Base-by-base conservation (phyloP, 1,140 invertebrate genomes). In the Brachionus manjavacas region DNA sequence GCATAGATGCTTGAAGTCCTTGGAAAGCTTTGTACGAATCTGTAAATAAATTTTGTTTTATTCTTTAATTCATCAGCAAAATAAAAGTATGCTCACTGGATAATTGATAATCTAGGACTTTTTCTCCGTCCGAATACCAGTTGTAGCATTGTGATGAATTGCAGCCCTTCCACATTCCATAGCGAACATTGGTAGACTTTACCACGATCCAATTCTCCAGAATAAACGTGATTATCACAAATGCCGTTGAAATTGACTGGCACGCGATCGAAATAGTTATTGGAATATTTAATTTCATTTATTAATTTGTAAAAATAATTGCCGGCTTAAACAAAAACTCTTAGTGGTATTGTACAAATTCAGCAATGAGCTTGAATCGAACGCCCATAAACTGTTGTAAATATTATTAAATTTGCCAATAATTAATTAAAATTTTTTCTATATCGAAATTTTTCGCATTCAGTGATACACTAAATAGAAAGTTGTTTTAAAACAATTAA, bases 241-340 rank as follows among this genome's bases (percentile, higher is more conserved):
- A 43, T 68, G 64, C 79, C 23, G 64, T 14, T 46, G 79, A 64
- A 12, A 81, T 46, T 9, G 49, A 60, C 23, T 35, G 79, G 64
- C 79, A 64, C 14, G 52, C 79, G 23, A 68, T 68, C 20, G 79
- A 52, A 11, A 81, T 43, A 55, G 39, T 81, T 25, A 81, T 41
- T 35, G 64, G 79, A 14, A 81, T 81, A 43, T 46, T 68, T 39
- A 64, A 64, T 81, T 64, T 81, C 79, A 81, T 81, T 60, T 39
- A 60, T 49, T 12, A 55, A 9, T 20, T 78, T 49, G 14, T 49
- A n/a, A 74, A 28, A 74, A 41, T 12, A 20, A 78, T 14, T 28
- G 12, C 7, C 52, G 20, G 20, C 52, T 60, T 60, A 20, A 46
- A 46, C 8, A 80, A 52, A 80, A 25, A 52, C 11, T 14, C 16